Evolutionary conservation across 1,140 invertebrate genomes (phyloP), one percentile per base, ranked within the genome.

Genomic region (Megathymus violae): DNA sequence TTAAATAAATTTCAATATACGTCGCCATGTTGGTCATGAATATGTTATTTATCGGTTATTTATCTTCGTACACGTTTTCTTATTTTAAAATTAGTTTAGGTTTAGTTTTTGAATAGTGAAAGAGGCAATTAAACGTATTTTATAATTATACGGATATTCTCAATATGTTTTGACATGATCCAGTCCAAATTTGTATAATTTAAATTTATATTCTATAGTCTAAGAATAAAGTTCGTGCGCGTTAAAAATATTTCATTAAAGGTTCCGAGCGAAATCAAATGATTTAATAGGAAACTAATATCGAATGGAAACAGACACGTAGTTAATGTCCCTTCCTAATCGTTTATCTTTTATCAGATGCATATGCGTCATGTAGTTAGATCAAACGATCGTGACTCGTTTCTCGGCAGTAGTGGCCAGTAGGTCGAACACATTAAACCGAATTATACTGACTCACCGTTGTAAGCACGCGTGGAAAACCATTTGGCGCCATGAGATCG

Each of bases 341-440:
- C 3, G 3, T 31, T 31, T 31, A 31, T 31, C 27, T 31, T 31
- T 7, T 9, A 31, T 31, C 27, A 4, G 27, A 31, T 31, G 7
- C 27, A 22, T 22, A 31, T 22, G 19, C 19, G 19, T 22, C 7
- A 31, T 7, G 27, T 9, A 31, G 3, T 9, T 31, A 31, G 3
- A 31, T 31, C 7, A n/a, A n/a, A 31, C 7, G 7, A 51, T 38
- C 48, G 16, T 51, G 48, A 61, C 50, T 85, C 72, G 80, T 80
- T 76, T 80, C 74, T 74, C 38, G 74, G 19, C 69, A 79, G 67
- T 76, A 65, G 80, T 78, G 79, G 75, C 27, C 69, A 79, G 69
- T 78, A 65, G 82, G 80, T 82, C 78, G n/a, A 78, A 78, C 68
- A 68, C 67, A 76, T 72, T 72, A 66, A 68, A 80, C 74, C 66